Conservation (phyloP, 2,888 invertebrate species). For the Ophion costatus region DNA sequence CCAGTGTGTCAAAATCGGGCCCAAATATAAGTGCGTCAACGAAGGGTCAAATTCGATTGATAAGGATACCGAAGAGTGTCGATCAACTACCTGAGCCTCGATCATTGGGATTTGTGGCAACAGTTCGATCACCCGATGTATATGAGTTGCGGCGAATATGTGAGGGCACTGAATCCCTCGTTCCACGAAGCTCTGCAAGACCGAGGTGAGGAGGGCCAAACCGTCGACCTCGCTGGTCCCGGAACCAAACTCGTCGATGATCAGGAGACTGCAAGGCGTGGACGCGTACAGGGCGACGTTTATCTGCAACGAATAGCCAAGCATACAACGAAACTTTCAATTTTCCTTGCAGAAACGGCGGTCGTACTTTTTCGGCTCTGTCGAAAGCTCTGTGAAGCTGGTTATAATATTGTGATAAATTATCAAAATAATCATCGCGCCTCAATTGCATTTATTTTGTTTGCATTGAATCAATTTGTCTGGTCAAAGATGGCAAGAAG, state of each 20-base stretch:
- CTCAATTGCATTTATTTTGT: too few relatives aligned
- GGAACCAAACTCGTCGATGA: slow-evolving; percentile 96
- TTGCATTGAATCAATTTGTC: too few relatives aligned
- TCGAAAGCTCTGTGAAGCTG: too few relatives aligned
- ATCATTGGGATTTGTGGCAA: slow-evolving; percentile 85
- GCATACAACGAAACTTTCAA: background rate
- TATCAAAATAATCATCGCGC: too few relatives aligned
- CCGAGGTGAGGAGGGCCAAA: slow-evolving; percentile 88
- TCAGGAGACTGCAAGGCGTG: slow-evolving; percentile 88
- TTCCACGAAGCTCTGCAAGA: slow-evolving; percentile 88
- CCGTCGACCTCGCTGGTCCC: slow-evolving; percentile 93
- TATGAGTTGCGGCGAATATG: slow-evolving; percentile 91
- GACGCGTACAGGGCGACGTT: slow-evolving; percentile 88
- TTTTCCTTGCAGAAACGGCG: background rate
- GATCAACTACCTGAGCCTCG: slow-evolving; percentile 84
- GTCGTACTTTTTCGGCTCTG: too few relatives aligned
- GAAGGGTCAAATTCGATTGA: background rate
- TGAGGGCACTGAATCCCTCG: slow-evolving; percentile 88
- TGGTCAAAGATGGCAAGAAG: too few relatives aligned
- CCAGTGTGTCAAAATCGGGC: too few relatives aligned
- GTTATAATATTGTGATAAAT: too few relatives aligned
- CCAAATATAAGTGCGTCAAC: too few relatives aligned
- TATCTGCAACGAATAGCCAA: slow-evolving; percentile 85
- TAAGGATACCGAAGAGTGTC: slow-evolving; percentile 15
- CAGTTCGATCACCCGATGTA: slow-evolving; percentile 87